Base-by-base conservation (phyloP, 2,888 invertebrate genomes). In the Smittia aterrima region DNA sequence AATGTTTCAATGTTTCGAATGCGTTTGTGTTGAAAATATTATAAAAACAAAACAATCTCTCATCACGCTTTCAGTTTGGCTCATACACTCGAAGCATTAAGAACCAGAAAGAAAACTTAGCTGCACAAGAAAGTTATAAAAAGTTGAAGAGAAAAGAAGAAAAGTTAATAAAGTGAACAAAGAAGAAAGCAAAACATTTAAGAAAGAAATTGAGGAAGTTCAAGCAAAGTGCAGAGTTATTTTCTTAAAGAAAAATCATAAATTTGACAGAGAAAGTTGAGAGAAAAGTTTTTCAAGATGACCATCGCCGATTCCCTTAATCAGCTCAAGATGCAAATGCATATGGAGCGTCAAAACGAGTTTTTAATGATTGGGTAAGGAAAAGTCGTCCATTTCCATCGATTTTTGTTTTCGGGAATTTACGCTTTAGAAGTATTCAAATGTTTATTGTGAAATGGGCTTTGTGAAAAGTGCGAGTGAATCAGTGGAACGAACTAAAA, bases 351-450 rank as follows among this genome's bases (percentile, higher is more conserved):
- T 4, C 70, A 70, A 54, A 70, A 70, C 53, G 70, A 70, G 27
- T 70, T 70, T 22, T 53, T 70, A 4, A 70, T 70, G 70, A 41
- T 41, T 54, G 70, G 70, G 70, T 70, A 70, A 41, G 18, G 47
- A 38, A 16, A 32, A 3, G 32, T 32, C 32, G 32, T 32, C 32
- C 32, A 32, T 32, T 32, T 3, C 32, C 32, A 32, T 32, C 32
- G 32, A 32, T 32, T 32, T 32, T 32, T 9, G 32, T 9, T 32
- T 9, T 32, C 32, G 3, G 32, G 4, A 9, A 32, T 32, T 32
- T 3, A n/a, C n/a, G n/a, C n/a, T 32, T 3, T 32, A 3, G 32
- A 32, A 3, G 3, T 6, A 9, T 32, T 32, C 32, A 9, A n/a
- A n/a, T 32, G 32, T 6, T 32, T 32, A 32, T 32, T 32, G 53